These are phyloP conservation scores for Mastomys coucha DNA, from an alignment of 2,113 vertebrate genomes.

Conservation along the genomic window DNA sequence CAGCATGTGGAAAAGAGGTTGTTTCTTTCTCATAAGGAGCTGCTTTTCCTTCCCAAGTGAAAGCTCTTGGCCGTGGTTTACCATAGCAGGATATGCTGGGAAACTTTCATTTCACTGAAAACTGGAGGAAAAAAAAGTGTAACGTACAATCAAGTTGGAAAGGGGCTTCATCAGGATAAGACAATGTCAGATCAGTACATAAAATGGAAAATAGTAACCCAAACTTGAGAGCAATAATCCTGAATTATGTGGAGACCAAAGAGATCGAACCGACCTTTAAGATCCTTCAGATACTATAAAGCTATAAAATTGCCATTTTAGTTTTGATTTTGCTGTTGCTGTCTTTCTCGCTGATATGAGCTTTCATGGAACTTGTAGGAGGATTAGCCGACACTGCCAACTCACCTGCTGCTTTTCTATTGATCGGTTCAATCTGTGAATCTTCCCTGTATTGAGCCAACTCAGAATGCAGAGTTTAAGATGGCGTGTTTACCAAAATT, in stretches of 20 bases:
- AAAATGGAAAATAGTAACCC: neutral
- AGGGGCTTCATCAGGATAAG: neutral
- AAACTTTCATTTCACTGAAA: slow-evolving; percentile 6
- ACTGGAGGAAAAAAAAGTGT: neutral
- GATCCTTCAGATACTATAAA: neutral
- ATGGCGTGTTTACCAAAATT: slow-evolving; percentile 72
- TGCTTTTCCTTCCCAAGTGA: neutral
- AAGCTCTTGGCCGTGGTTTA: neutral
- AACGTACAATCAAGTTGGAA: neutral
- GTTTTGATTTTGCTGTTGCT: slow-evolving; percentile 54
- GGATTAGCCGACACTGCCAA: neutral
- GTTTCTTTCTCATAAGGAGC: slow-evolving; percentile 13
- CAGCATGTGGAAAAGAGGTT: neutral
- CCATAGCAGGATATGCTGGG: neutral
- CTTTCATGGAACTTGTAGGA: slow-evolving; percentile 29
- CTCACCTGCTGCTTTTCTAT: slow-evolving; percentile 59
- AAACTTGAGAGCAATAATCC: slow-evolving; percentile 27
- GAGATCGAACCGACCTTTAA: neutral
- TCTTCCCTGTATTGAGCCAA: slow-evolving; percentile 68
- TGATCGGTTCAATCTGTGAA: slow-evolving; percentile 66
- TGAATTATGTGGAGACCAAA: neutral
- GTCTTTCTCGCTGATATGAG: slow-evolving; percentile 51
- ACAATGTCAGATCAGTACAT: neutral
- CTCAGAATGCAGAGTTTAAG: slow-evolving; percentile 49
- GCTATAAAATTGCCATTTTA: slow-evolving; percentile 34